These are phyloP conservation scores for Telmatochromis bifrenatus DNA, from an alignment of 2,113 vertebrate species.

Conservation along the genomic window DNA sequence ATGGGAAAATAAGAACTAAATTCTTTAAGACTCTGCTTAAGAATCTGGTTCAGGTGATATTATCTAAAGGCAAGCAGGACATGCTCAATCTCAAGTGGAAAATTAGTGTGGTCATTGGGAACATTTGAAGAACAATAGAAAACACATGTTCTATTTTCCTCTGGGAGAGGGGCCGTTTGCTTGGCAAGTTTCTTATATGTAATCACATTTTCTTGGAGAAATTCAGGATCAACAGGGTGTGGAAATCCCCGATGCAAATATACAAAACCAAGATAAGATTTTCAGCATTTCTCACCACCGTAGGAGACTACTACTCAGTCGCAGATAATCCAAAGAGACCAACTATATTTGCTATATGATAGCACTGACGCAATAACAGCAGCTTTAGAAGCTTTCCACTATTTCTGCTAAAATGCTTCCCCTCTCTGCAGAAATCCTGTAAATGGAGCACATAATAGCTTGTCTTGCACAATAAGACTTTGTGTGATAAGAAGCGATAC, in stretches of 20 bases:
- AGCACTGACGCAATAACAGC: neutral
- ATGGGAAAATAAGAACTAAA: neutral
- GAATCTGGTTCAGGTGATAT: neutral
- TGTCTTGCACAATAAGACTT: constrained; percentile 72
- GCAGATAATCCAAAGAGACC: neutral
- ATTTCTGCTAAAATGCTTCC: neutral
- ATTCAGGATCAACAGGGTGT: neutral
- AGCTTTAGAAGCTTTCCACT: neutral
- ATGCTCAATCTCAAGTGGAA: constrained; percentile 2
- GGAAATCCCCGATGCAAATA: neutral
- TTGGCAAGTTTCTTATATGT: constrained; percentile 16
- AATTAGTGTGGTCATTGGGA: constrained; percentile 11
- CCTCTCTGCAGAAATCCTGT: constrained; percentile 3
- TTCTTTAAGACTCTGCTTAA: neutral
- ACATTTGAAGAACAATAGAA: constrained; percentile 36
- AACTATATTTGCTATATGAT: neutral
- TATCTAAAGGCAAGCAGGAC: neutral
- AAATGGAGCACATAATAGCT: constrained; percentile 68
- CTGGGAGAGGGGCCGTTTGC: neutral
- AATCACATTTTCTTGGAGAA: constrained; percentile 19
- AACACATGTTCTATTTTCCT: constrained; percentile 46
- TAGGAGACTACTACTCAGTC: neutral
- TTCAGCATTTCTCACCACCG: neutral
- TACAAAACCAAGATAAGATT: neutral
- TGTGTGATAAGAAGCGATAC: constrained; percentile 79